Base-by-base conservation (phyloP, 2,113 vertebrate genomes). In the Athene cunicularia region DNA sequence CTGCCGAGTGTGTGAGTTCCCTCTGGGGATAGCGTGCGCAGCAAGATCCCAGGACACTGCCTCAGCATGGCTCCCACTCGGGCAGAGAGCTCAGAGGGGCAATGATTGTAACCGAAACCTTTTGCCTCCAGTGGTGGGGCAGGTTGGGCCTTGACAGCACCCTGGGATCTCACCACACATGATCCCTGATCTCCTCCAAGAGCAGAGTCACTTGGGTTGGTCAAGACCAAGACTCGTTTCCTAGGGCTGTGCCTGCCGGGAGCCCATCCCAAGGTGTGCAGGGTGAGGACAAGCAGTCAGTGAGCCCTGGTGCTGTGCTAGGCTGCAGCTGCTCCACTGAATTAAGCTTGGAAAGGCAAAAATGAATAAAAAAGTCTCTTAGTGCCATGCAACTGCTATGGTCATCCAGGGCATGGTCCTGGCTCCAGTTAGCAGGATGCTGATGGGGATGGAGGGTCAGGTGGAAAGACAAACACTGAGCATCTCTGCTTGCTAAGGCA, bases 1-100 rank as follows among this genome's bases (percentile, higher is more conserved):
- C 66, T 60, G 87, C 87, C 1, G 39, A 74, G 60, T 92, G 68
- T 81, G 91, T 92, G 93, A 97, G 96, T 55, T 94, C 86, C 94
- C 93, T 33, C 73, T 75, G 89, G 95, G 89, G 59, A 85, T 14
- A 81, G 55, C 2, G 10, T 35, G 43, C 5, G 7, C 3, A 0
- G 37, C 2, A 17, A 80, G 88, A 79, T 95, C 86, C 64, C 92
- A 75, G 76, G 80, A 63, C 8, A 3, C 52, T 41, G 80, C 24
- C 37, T 83, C 2, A 0, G 84, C 74, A 30, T 16, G 0, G 58
- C 11, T 95, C 80, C 89, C 0, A 0, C 74, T 60, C 1, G 7
- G 88, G 77, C 62, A 60, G 56, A 1, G 4, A 50, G 64, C 73
- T 91, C 1, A 0, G 52, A 32, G 60, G 68, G 21, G 8, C 3